Base-by-base conservation (phyloP, 2,797 vertebrate species). In the Takifugu rubripes region DNA sequence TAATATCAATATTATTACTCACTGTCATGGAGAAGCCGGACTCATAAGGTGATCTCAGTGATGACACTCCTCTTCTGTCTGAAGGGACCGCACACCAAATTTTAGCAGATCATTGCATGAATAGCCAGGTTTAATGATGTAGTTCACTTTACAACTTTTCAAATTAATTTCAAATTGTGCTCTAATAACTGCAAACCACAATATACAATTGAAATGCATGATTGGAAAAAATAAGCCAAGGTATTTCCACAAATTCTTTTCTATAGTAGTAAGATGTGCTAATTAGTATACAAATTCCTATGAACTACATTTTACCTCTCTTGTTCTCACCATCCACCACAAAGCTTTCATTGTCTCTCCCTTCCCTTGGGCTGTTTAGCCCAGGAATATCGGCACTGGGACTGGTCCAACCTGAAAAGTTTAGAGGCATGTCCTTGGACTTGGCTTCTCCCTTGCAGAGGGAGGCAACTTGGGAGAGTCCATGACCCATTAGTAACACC, bases 401-500 rank as follows among this genome's bases (percentile, higher is more conserved):
- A 44, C 75, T 89, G 24, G 83, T 88, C 90, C 90, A 91, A 12
- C 87, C 88, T 0, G 66, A 78, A 1, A 90, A 87, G 70, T 72
- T 88, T 52, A 89, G 60, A 0, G 87, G 88, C 0, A 56, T 6
- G 0, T 90, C 85, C 55, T 79, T 87, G 3, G 77, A 24, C 25
- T 17, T 81, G 31, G 64, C 72, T 42, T 75, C 68, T 0, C 74
- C 78, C 16, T 77, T 64, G 29, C 92, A 94, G 61, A 96, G 87
- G 72, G 91, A 86, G 45, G 78, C 86, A 15, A 94, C 84, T 84
- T 96, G 94, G 0, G 92, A 90, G 16, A 93, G 10, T 0, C 92
- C 83, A 24, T 95, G 93, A 5, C 91, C 86, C 47, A 93, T 72
- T 55, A 98, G 87, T 49, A 98, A 84, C 56, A 93, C 85, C 94